Conservation (phyloP, 2,113 vertebrate genomes). For the Galbula dea region DNA sequence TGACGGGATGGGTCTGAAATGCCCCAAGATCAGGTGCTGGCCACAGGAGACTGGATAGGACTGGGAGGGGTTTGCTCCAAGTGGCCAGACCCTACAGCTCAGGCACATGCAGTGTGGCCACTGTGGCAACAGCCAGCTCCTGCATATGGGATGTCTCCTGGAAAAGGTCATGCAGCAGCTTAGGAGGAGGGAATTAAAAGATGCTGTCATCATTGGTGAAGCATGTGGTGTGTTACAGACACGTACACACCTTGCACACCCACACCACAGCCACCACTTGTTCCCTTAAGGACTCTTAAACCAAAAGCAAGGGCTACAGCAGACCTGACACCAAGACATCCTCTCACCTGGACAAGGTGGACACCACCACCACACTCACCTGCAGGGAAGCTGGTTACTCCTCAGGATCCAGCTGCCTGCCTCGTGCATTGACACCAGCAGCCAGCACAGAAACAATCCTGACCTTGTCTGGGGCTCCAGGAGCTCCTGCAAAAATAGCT, state of each 20-base stretch:
- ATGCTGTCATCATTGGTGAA: background rate
- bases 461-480: background rate
- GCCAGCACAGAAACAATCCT: background rate
- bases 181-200: background rate
- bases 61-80: background rate
- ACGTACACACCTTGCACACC: background rate
- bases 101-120: rapidly evolving
- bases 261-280: rapidly evolving
- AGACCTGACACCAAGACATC: background rate
- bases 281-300: background rate
- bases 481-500: background rate
- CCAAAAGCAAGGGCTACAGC: rapidly evolving
- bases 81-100: background rate
- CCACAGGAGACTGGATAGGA: background rate
- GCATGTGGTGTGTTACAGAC: rapidly evolving
- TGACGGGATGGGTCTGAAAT: background rate
- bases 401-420: background rate
- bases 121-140: background rate
- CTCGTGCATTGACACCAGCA: background rate
- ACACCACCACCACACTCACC: rapidly evolving
- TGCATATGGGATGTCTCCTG: background rate
- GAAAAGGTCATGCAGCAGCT: background rate
- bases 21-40: rapidly evolving
- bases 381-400: background rate
- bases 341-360: background rate